Evolutionary conservation across 2,797 vertebrate genomes (phyloP).

Genomic region (Serranus cabrilla): DNA sequence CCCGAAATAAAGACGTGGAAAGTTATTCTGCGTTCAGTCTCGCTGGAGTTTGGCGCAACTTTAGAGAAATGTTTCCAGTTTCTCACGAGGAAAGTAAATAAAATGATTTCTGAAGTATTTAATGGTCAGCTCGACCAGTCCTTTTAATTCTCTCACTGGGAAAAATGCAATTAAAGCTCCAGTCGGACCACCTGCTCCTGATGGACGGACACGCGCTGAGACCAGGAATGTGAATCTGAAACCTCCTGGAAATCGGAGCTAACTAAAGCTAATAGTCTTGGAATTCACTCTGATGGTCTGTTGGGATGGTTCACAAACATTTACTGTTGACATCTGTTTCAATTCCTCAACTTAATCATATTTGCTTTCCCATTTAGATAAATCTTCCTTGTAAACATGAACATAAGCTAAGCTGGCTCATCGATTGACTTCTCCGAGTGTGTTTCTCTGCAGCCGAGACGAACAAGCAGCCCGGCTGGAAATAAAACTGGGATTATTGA

Average conservation of each 20-base stretch:
- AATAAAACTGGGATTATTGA: slow-evolving; percentile 76
- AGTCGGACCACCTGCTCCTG: slow-evolving; percentile 38
- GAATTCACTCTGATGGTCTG: slow-evolving; percentile 65
- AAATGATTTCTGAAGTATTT: slow-evolving; percentile 2
- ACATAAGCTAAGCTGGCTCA: slow-evolving; percentile 42
- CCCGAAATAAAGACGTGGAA: slow-evolving; percentile 35
- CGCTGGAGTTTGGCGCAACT: background rate
- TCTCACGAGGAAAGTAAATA: background rate
- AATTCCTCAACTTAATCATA: slow-evolving; percentile 57
- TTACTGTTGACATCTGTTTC: slow-evolving; percentile 64
- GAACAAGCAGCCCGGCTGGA: slow-evolving; percentile 60
- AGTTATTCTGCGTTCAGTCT: slow-evolving; percentile 2
- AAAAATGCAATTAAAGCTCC: slow-evolving; percentile 49
- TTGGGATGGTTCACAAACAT: slow-evolving; percentile 52
- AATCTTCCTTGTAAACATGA: slow-evolving; percentile 54
- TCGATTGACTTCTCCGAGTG: slow-evolving; percentile 3
- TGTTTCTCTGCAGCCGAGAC: slow-evolving; percentile 35
- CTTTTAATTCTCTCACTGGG: slow-evolving; percentile 16
- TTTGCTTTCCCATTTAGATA: slow-evolving; percentile 66
- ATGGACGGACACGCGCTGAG: slow-evolving; percentile 25
- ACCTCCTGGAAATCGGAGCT: slow-evolving; percentile 48
- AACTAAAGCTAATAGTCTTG: slow-evolving; percentile 56
- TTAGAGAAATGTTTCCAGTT: background rate
- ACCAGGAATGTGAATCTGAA: slow-evolving; percentile 56
- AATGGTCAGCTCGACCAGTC: slow-evolving; percentile 10